These are phyloP conservation scores for Corella eumyota DNA, from an alignment of 23 tunicate species.

Conservation along the genomic window DNA sequence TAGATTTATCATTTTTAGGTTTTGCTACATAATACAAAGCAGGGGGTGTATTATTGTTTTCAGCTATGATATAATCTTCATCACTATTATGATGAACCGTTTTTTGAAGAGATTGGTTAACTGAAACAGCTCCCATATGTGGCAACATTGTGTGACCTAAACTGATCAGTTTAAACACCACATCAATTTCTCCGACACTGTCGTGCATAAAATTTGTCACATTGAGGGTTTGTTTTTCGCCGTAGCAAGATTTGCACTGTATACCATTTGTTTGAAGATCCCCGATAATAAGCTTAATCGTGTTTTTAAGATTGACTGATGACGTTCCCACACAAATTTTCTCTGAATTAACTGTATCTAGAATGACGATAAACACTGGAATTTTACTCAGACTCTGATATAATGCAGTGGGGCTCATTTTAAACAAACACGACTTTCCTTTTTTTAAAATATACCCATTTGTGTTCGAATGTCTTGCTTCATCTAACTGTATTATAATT, in stretches of 20 bases:
- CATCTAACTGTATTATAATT: slow-evolving; percentile 16
- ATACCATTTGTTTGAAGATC: slow-evolving; percentile 49
- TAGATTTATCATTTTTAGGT: neutral
- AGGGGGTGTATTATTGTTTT: slow-evolving; percentile 34
- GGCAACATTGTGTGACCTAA: slow-evolving; percentile 54
- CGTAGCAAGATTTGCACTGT: slow-evolving; percentile 18
- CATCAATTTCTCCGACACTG: slow-evolving; percentile 29
- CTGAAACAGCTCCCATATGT: slow-evolving; percentile 16
- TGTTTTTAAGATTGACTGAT: slow-evolving; percentile 6
- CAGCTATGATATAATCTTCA: slow-evolving; percentile 2
- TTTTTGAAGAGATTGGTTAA: neutral
- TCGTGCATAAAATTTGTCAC: slow-evolving; percentile 27
- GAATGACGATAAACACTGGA: slow-evolving; percentile 26
- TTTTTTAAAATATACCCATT: slow-evolving; percentile 28
- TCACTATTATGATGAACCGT: neutral
- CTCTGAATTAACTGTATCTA: slow-evolving; percentile 18
- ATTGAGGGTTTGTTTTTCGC: slow-evolving; percentile 3
- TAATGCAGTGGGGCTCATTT: slow-evolving; percentile 47
- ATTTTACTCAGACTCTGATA: slow-evolving; percentile 24
- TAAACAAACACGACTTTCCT: slow-evolving; percentile 69
- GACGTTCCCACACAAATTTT: slow-evolving; percentile 34
- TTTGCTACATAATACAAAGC: slow-evolving; percentile 35
- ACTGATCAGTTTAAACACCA: slow-evolving; percentile 49
- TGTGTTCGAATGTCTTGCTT: slow-evolving; percentile 2
- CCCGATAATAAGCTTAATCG: slow-evolving; percentile 17